Evolutionary conservation across 2,888 invertebrate species (phyloP), one percentile per base, ranked within the genome.

Genomic region (Alcis repandata): DNA sequence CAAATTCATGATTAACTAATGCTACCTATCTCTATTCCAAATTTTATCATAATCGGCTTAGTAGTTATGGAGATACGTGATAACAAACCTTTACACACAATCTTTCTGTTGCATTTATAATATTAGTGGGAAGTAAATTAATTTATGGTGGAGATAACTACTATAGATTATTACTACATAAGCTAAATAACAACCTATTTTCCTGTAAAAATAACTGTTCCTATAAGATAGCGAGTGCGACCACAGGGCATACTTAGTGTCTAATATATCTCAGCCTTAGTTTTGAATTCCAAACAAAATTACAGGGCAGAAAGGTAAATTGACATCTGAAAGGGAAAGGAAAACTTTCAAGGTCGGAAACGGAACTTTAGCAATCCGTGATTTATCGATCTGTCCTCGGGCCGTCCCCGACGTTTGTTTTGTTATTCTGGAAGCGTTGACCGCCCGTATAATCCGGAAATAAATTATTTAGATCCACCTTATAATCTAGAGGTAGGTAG

Each of bases 351-450:
- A 80, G 79, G 79, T 48, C 65, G 59, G 41, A 65, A 61, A 48
- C 59, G 60, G 56, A 77, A 79, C 67, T 79, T 76, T 59, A 43
- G 67, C 67, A 56, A 73, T 72, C 72, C 78, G 74, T 77, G 77
- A 75, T 79, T 79, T 79, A 82, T 82, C 71, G 83, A 80, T 78
- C 72, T 65, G 63, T 58, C 41, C 60, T 67, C 61, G 27, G 36
- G 45, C 22, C 63, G 66, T 52, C n/a, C 63, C 64, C 27, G 59
- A 22, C 52, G 41, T 56, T 67, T 72, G 61, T 68, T 72, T 69
- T 68, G 58, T 61, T 66, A 61, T 67, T 57, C 51, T 45, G 48
- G 56, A 46, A 60, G 49, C 60, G 59, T 57, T 57, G 56, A 65
- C 59, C 46, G 38, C 1, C 58, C 32, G 56, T 19, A 27, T 62